Conservation (phyloP, 2,113 vertebrate genomes). For the Siniperca chuatsi region DNA sequence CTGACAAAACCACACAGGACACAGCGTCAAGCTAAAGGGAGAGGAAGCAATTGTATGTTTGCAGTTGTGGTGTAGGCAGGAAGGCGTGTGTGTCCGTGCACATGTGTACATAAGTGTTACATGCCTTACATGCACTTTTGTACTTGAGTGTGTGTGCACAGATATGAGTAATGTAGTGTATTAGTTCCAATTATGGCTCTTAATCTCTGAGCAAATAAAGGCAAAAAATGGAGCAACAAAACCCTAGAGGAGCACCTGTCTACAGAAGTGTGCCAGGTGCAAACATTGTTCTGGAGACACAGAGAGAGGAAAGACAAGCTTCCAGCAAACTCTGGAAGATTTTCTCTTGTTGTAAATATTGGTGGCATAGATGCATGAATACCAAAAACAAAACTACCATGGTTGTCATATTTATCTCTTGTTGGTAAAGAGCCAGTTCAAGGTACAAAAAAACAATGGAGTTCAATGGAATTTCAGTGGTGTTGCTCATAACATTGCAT, state of each 20-base stretch:
- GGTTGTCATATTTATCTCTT: neutral
- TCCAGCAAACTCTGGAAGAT: slow-evolving; percentile 54
- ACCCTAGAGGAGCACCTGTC: slow-evolving; percentile 82
- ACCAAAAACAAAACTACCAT: neutral
- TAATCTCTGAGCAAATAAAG: slow-evolving; percentile 86
- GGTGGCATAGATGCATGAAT: slow-evolving; percentile 16
- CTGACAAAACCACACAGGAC: slow-evolving; percentile 86
- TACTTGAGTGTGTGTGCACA: slow-evolving; percentile 63
- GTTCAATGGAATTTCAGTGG: neutral
- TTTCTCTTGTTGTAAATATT: slow-evolving; percentile 39
- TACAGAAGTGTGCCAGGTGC: slow-evolving; percentile 82
- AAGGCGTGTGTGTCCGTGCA: neutral
- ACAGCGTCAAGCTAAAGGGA: slow-evolving; percentile 34
- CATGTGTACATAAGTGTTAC: slow-evolving; percentile 53
- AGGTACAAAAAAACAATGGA: neutral
- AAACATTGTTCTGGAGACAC: slow-evolving; percentile 74
- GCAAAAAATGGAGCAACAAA: slow-evolving; percentile 76
- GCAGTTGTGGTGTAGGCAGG: slow-evolving; percentile 23
- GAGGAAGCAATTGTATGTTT: slow-evolving; percentile 60
- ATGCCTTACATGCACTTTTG: slow-evolving; percentile 61
- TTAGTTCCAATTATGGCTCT: slow-evolving; percentile 76
- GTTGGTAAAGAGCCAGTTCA: neutral
- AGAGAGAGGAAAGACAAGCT: slow-evolving; percentile 49
- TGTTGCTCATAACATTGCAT: neutral
- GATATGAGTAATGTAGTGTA: slow-evolving; percentile 78